Percentiles rank a stretch among this genome's conserved stretches.
Evolutionary conservation across 2,797 vertebrate species (phyloP).

Genomic region (Cygnus olor): DNA sequence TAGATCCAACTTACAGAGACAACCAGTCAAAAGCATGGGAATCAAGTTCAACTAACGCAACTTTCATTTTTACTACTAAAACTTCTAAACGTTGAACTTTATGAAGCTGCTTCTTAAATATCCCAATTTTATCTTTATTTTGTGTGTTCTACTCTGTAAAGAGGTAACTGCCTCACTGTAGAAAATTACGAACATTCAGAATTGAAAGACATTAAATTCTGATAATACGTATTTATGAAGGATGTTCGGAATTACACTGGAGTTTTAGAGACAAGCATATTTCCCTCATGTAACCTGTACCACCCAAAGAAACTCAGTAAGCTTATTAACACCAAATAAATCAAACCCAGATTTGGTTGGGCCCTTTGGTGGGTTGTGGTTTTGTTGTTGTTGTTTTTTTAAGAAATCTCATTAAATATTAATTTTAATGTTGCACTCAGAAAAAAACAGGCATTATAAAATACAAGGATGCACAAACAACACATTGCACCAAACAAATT

Average conservation of each 20-base stretch:
- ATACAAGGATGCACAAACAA: neutral
- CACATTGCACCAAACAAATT: neutral
- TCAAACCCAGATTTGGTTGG: neutral
- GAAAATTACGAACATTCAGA: neutral
- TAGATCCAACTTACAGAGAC: neutral
- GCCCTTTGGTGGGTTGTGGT: neutral
- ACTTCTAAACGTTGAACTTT: neutral
- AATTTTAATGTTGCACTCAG: neutral
- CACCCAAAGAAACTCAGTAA: neutral
- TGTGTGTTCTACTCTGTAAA: neutral
- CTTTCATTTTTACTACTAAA: neutral
- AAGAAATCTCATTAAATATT: neutral
- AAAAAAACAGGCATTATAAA: neutral
- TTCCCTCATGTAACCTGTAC: neutral
- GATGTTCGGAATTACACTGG: neutral
- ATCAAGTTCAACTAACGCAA: neutral
- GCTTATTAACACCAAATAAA: neutral
- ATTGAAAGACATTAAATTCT: neutral
- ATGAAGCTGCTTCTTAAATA: neutral
- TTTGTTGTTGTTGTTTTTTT: too few relatives aligned
- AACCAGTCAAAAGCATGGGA: neutral
- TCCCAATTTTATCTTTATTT: neutral
- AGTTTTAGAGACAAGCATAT: neutral
- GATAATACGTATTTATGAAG: accelerated
- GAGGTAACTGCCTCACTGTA: neutral